phyloP scores from a whole-genome alignment of 2,797 vertebrate genomes.

The Moxostoma hubbsi region DNA sequence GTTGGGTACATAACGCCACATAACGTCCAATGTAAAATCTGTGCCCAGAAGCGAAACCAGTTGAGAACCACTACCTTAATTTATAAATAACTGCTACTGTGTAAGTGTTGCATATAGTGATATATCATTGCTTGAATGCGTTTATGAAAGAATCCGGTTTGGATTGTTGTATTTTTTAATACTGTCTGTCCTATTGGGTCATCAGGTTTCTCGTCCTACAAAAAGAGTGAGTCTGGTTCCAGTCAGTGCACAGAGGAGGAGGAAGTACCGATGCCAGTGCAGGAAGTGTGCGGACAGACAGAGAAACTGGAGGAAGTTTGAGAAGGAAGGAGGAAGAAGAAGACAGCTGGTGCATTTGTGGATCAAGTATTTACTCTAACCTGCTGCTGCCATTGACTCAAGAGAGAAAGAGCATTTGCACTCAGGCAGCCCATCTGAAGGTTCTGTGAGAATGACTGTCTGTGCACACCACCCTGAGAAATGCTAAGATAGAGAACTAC shows the following conservation, averaged over 20 bases:
- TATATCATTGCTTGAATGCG: too few species aligned
- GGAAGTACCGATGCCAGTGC: constrained; percentile 69
- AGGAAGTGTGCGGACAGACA: constrained; percentile 71
- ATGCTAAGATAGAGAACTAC: not conserved
- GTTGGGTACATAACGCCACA: too few species aligned
- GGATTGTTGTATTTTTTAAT: not conserved
- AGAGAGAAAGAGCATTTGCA: not conserved
- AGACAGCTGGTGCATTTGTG: constrained; percentile 31
- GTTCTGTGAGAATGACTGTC: constrained; percentile 24
- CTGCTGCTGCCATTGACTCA: constrained; percentile 10
- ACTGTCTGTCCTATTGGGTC: constrained; percentile 12
- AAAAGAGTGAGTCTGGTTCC: constrained; percentile 17
- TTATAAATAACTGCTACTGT: too few species aligned
- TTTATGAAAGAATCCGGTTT: too few species aligned
- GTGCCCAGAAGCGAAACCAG: too few species aligned
- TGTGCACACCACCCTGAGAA: constrained; percentile 20
- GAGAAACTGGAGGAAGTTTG: constrained; percentile 62
- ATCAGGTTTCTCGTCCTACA: constrained; percentile 49
- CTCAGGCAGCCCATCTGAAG: not conserved
- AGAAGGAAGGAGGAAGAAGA: constrained; percentile 44
- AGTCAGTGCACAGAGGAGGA: constrained; percentile 57
- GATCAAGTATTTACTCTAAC: constrained; percentile 41
- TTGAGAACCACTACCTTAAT: too few species aligned
- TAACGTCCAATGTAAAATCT: too few species aligned
- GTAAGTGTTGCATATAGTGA: too few species aligned